These are phyloP conservation scores for Microchrysa polita DNA, from an alignment of 2,888 invertebrate species.

Conservation along the genomic window DNA sequence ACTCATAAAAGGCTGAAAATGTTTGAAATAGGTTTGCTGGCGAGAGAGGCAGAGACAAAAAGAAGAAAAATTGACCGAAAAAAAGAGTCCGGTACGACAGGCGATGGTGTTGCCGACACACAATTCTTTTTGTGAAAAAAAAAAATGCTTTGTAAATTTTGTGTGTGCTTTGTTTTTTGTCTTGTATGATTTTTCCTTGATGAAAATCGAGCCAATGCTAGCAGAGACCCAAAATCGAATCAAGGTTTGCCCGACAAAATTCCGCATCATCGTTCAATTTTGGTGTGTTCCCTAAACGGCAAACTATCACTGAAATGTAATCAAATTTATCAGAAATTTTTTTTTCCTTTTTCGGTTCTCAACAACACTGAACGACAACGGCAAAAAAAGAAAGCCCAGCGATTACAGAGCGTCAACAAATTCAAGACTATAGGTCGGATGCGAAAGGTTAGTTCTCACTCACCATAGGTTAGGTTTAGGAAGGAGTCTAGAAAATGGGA, in stretches of 20 bases:
- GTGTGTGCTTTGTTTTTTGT: too few relatives aligned
- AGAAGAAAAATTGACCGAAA: too few relatives aligned
- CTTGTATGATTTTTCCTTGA: neutral
- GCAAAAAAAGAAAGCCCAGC: neutral
- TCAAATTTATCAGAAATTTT: too few relatives aligned
- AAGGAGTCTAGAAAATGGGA: neutral
- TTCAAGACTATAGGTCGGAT: neutral
- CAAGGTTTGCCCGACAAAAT: too few relatives aligned
- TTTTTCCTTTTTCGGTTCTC: neutral
- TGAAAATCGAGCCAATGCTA: too few relatives aligned
- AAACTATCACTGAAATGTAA: too few relatives aligned
- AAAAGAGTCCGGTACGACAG: neutral
- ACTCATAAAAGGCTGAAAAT: conserved; percentile 29
- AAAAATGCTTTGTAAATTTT: neutral
- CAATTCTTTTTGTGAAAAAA: too few relatives aligned
- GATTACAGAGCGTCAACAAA: neutral
- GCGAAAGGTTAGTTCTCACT: neutral
- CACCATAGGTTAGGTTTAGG: too few relatives aligned
- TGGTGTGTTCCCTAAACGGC: too few relatives aligned
- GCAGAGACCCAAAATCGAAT: too few relatives aligned
- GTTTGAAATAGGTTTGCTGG: conserved; percentile 19
- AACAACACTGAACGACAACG: neutral
- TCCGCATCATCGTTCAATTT: too few relatives aligned
- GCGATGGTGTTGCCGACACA: neutral
- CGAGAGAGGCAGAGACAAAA: too few relatives aligned